Conservation (phyloP, 2,888 invertebrate genomes). For the Adelphocoris suturalis region DNA sequence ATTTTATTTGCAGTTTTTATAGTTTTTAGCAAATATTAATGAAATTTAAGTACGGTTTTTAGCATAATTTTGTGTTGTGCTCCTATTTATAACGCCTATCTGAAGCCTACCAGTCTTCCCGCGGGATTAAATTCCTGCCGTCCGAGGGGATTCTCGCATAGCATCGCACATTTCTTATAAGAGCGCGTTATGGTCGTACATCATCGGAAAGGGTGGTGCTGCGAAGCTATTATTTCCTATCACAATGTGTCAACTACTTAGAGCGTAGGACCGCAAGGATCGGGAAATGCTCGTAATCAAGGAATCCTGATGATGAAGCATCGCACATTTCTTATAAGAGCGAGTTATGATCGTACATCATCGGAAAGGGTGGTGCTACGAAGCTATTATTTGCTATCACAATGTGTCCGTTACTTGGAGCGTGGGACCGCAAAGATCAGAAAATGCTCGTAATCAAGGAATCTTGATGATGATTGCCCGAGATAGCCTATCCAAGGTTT, state of each 20-base stretch:
- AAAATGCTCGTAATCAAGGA: not conserved
- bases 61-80: too few relatives aligned
- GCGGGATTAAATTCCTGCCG: conserved; percentile 18
- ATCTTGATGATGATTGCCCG: too few relatives aligned
- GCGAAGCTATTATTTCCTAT: not conserved
- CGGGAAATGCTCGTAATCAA: not conserved
- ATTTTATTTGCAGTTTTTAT: too few relatives aligned
- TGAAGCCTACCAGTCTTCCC: not conserved
- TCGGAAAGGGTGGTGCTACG: not conserved
- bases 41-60: too few relatives aligned
- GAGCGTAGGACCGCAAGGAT: not conserved
- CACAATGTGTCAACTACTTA: not conserved
- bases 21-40: too few relatives aligned
- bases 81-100: conserved; percentile 26
- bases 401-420: not conserved
- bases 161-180: conserved; percentile 23
- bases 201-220: not conserved
- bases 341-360: conserved; percentile 16
- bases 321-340: conserved; percentile 28
- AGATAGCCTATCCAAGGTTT: too few relatives aligned
- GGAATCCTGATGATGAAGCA: not conserved
- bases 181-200: conserved; percentile 12
- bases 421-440: not conserved
- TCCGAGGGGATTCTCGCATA: not conserved
- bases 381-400: not conserved